Conservation (phyloP, 2,113 vertebrate species). For the Ciconia boyciana region DNA sequence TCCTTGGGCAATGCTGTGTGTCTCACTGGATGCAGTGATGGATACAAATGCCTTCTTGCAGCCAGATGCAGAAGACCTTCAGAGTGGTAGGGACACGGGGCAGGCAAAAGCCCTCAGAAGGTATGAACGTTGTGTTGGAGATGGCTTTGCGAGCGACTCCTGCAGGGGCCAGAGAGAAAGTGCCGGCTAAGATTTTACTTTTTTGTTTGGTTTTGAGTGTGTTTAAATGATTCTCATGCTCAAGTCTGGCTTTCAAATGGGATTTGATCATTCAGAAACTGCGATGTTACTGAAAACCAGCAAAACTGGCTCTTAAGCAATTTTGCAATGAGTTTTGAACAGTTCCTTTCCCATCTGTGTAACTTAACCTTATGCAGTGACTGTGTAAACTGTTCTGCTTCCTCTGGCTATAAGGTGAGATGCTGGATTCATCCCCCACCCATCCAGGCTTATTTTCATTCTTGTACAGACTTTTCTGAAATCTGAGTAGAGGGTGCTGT, state of each 20-base stretch:
- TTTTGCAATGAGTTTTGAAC: neutral
- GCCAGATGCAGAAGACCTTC: neutral
- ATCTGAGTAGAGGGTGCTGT: neutral
- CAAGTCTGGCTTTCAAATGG: neutral
- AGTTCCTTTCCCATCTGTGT: neutral
- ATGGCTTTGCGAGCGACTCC: neutral
- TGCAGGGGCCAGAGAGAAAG: neutral
- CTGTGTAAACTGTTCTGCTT: neutral
- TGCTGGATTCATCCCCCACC: neutral
- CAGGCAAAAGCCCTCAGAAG: neutral
- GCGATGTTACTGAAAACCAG: neutral
- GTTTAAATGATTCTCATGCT: neutral
- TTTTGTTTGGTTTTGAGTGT: neutral
- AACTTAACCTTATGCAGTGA: neutral
- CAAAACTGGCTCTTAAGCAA: neutral
- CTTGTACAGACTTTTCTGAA: neutral
- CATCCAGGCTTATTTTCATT: neutral
- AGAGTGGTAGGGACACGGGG: rapidly evolving
- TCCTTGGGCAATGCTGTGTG: neutral
- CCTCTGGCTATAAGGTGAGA: neutral
- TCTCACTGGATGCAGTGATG: neutral
- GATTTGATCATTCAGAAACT: neutral
- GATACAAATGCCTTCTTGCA: neutral
- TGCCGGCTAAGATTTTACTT: neutral
- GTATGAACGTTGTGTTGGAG: rapidly evolving